Evolutionary conservation across 2,888 invertebrate species (phyloP).

Genomic region (Epistrophella euchroma): DNA sequence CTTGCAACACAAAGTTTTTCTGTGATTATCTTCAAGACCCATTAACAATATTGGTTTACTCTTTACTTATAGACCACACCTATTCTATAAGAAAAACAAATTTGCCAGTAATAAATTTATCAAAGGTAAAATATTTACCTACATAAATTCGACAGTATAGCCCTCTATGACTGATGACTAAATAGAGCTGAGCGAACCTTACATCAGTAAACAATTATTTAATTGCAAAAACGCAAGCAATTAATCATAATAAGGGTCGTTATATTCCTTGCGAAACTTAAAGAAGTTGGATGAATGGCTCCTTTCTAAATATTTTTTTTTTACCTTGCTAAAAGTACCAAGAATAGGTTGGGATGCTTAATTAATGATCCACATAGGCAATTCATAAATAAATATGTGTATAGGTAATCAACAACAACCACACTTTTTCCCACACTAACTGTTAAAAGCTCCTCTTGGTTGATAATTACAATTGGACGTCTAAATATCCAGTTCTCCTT

Average conservation of each 20-base stretch:
- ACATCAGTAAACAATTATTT: background rate
- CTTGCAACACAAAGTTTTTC: background rate
- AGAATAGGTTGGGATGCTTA: constrained; percentile 3
- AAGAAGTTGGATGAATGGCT: background rate
- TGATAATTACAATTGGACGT: background rate
- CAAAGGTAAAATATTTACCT: background rate
- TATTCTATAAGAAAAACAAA: background rate
- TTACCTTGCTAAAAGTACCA: background rate
- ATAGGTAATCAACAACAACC: background rate
- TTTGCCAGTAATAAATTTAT: background rate
- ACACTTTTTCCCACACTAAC: constrained; percentile 13
- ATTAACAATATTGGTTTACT: background rate
- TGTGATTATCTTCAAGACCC: background rate
- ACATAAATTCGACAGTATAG: background rate
- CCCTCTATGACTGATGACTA: background rate
- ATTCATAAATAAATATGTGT: constrained; percentile 23
- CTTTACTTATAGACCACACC: background rate
- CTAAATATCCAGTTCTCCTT: constrained; percentile 8
- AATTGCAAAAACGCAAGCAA: background rate
- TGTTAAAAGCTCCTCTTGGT: background rate
- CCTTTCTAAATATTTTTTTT: constrained; percentile 3
- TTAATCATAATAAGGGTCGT: constrained; percentile 22
- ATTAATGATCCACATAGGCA: constrained; percentile 13
- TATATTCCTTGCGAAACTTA: background rate
- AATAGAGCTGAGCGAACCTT: background rate